Conservation (phyloP, 2,888 invertebrate genomes). For the Dasypogon diadema region DNA sequence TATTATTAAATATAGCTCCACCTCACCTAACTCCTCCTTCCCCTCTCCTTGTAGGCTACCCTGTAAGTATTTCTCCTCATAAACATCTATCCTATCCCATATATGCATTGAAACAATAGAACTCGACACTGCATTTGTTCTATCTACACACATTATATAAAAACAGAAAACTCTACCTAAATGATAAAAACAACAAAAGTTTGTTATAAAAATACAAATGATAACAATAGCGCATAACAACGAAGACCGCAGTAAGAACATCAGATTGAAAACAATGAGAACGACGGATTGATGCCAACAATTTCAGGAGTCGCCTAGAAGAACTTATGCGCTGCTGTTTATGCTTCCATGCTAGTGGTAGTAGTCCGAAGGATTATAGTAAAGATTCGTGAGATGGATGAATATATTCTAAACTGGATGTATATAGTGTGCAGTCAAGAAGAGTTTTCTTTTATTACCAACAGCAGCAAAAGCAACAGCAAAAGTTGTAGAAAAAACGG, state of each 20-base stretch:
- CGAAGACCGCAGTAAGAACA: conserved; percentile 32
- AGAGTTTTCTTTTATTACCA: background rate
- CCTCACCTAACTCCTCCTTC: no score
- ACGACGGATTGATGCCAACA: conserved; percentile 44
- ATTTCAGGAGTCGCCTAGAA: conserved; percentile 22
- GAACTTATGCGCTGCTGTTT: background rate
- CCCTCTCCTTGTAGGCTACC: no score
- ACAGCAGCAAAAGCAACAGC: conserved; percentile 14
- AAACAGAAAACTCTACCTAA: no score
- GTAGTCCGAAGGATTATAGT: background rate
- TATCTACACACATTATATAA: no score
- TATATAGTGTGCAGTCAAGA: background rate
- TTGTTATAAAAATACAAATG: no score
- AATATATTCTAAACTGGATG: background rate
- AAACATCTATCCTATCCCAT: no score
- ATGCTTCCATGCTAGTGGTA: background rate
- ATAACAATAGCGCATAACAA: conserved; percentile 26
- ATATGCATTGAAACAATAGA: no score
- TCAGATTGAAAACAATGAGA: conserved; percentile 25
- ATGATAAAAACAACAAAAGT: no score
- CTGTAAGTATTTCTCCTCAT: no score
- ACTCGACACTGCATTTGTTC: no score
- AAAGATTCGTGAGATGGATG: background rate
- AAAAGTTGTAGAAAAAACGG: no score
- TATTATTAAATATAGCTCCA: no score